Percentiles rank a stretch among this genome's conserved stretches.
phyloP scores from a whole-genome alignment of 1,140 invertebrate genomes.

The Sipha flava region DNA sequence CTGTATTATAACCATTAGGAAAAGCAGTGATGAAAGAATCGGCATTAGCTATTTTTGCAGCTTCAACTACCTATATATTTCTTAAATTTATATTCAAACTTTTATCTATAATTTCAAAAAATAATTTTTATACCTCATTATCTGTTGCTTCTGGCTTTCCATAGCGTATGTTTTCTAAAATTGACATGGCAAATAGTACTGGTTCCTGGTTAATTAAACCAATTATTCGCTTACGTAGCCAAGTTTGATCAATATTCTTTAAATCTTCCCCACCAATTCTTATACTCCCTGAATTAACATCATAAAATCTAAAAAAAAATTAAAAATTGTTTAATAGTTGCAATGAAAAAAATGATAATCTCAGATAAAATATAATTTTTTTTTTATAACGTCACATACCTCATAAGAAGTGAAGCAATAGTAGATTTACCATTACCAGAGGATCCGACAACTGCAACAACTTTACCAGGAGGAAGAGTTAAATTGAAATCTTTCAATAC shows the following conservation, averaged over 20 bases:
- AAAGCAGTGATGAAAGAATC: slow-evolving; percentile 80
- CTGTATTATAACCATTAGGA: slow-evolving; percentile 74
- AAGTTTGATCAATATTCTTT: slow-evolving; percentile 65
- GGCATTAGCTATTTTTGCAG: slow-evolving; percentile 80
- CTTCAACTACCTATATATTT: slow-evolving; percentile 55
- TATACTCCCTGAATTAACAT: slow-evolving; percentile 65
- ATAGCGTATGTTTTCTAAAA: slow-evolving; percentile 89
- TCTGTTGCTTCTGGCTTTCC: slow-evolving; percentile 64
- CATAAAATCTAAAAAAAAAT: slow-evolving; percentile 65
- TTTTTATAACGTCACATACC: slow-evolving; percentile 47
- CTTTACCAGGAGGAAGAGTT: slow-evolving; percentile 72
- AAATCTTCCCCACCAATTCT: slow-evolving; percentile 72
- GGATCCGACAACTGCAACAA: slow-evolving; percentile 80
- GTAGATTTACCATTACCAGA: slow-evolving; percentile 91
- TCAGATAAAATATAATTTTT: not conserved
- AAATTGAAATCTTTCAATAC: slow-evolving; percentile 75
- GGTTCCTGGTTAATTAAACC: slow-evolving; percentile 92
- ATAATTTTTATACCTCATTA: slow-evolving; percentile 50
- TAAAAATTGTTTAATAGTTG: not conserved
- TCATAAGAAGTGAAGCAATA: slow-evolving; percentile 73
- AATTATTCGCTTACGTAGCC: slow-evolving; percentile 71
- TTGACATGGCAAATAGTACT: slow-evolving; percentile 80
- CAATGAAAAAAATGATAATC: not conserved
- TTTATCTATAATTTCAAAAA: not conserved
- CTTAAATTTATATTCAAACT: slow-evolving; percentile 17